These are phyloP conservation scores for Drosophila austrosaltans DNA, from an alignment of 2,888 invertebrate species.

Conservation along the genomic window DNA sequence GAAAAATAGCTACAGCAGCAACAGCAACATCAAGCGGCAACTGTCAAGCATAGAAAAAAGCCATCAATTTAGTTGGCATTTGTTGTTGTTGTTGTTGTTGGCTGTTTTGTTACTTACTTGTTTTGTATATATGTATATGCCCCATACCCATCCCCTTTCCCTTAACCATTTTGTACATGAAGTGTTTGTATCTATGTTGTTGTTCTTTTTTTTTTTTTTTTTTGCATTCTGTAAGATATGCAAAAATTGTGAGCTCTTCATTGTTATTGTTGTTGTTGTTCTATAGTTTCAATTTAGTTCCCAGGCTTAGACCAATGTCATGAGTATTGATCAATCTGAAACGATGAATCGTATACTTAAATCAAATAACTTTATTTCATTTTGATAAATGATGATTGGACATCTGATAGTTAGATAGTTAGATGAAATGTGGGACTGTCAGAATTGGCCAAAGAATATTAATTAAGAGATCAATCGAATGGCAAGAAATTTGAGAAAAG, in stretches of 20 bases:
- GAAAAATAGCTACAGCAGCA: conserved; percentile 23
- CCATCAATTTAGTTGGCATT: conserved; percentile 58
- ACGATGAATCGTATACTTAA: not conserved
- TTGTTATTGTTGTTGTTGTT: conserved; percentile 41
- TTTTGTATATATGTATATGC: not conserved
- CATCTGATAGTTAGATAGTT: not conserved
- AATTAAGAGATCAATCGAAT: conserved; percentile 28
- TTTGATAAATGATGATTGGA: conserved; percentile 24
- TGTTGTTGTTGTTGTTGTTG: conserved; percentile 22
- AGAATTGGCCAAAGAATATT: not conserved
- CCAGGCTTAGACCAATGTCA: conserved; percentile 65
- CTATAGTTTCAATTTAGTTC: conserved; percentile 47
- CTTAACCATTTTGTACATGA: not conserved
- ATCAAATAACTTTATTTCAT: not conserved
- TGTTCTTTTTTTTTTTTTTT: conserved; percentile 2
- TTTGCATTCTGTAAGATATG: conserved; percentile 46
- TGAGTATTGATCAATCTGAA: conserved; percentile 27
- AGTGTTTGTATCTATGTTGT: conserved; percentile 28
- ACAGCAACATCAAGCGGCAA: conserved; percentile 23
- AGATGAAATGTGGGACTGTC: conserved; percentile 2
- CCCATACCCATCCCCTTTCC: not conserved
- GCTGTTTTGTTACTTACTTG: conserved; percentile 5
- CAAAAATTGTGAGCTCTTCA: conserved; percentile 54
- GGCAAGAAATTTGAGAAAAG: not conserved
- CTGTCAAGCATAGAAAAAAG: conserved; percentile 31